Conservation (phyloP, 2,888 invertebrate genomes). For the Choreutis nemorana region DNA sequence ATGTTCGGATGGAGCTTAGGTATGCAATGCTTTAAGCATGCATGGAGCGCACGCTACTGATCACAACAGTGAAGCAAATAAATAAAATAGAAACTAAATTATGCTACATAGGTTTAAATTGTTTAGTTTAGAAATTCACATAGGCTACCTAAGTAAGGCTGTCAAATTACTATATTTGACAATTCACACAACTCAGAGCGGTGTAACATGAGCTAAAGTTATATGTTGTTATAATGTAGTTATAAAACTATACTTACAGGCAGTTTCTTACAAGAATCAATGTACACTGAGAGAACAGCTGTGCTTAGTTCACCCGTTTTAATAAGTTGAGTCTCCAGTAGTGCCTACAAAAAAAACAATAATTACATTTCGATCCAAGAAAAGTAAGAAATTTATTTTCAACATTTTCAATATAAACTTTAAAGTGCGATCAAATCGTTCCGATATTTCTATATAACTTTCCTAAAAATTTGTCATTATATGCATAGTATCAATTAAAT, state of each 20-base stretch:
- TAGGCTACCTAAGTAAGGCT: neutral
- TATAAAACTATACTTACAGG: constrained; percentile 71
- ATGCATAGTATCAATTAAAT: neutral
- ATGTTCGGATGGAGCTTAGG: too few relatives aligned
- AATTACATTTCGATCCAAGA: neutral
- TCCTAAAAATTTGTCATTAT: neutral
- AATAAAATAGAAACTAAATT: too few relatives aligned
- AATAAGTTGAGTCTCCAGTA: constrained; percentile 77
- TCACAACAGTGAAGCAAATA: too few relatives aligned
- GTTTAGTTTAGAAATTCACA: too few relatives aligned
- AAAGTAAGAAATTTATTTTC: neutral
- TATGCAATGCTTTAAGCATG: too few relatives aligned
- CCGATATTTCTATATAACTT: neutral
- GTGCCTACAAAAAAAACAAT: constrained; percentile 57
- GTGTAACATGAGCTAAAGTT: neutral
- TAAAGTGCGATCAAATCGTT: neutral
- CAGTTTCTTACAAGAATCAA: constrained; percentile 91
- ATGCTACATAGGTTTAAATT: too few relatives aligned
- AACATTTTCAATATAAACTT: neutral
- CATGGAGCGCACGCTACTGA: too few relatives aligned
- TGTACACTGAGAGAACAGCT: constrained; percentile 82
- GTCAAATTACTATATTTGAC: constrained; percentile 2
- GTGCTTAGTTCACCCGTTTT: constrained; percentile 79
- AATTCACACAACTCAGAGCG: too few relatives aligned
- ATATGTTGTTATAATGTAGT: constrained; percentile 1